phyloP scores from a whole-genome alignment of 2,888 invertebrate genomes.

The Apomyelois bistriatella region DNA sequence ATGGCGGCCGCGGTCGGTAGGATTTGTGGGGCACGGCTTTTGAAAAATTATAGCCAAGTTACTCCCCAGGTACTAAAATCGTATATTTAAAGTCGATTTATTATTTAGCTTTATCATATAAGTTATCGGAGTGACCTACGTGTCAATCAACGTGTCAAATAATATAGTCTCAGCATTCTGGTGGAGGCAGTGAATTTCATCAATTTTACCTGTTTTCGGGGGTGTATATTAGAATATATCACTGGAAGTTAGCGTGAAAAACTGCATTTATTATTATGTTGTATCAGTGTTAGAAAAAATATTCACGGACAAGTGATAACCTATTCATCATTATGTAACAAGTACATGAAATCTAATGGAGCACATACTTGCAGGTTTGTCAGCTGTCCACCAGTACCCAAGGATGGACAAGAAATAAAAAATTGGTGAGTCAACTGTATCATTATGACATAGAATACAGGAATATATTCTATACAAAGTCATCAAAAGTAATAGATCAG shows the following conservation, averaged over 20 bases:
- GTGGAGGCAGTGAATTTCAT: slow-evolving; percentile 50
- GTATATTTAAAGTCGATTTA: slow-evolving; percentile 35
- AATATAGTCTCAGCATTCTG: slow-evolving; percentile 39
- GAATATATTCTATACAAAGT: not conserved
- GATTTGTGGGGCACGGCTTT: slow-evolving; percentile 90
- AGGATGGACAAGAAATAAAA: slow-evolving; percentile 88
- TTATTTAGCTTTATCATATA: slow-evolving; percentile 30
- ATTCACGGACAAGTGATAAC: slow-evolving; percentile 61
- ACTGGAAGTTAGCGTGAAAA: slow-evolving; percentile 30
- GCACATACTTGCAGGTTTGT: slow-evolving; percentile 82
- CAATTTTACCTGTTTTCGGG: slow-evolving; percentile 35
- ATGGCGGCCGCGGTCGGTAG: slow-evolving; percentile 94
- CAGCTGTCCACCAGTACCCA: slow-evolving; percentile 86
- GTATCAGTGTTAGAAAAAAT: slow-evolving; percentile 33
- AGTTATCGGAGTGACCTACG: slow-evolving; percentile 30
- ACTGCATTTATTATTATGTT: slow-evolving; percentile 20
- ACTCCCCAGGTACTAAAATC: slow-evolving; percentile 84
- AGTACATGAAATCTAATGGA: slow-evolving; percentile 65
- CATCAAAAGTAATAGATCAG: too few relatives aligned
- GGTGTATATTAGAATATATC: slow-evolving; percentile 29
- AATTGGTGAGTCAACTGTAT: slow-evolving; percentile 82
- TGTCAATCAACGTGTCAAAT: slow-evolving; percentile 37
- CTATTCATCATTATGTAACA: slow-evolving; percentile 77
- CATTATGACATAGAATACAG: not conserved
- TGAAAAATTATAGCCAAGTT: slow-evolving; percentile 86